phyloP scores from a whole-genome alignment of 2,113 vertebrate genomes.

The Chascanopsetta lugubris region DNA sequence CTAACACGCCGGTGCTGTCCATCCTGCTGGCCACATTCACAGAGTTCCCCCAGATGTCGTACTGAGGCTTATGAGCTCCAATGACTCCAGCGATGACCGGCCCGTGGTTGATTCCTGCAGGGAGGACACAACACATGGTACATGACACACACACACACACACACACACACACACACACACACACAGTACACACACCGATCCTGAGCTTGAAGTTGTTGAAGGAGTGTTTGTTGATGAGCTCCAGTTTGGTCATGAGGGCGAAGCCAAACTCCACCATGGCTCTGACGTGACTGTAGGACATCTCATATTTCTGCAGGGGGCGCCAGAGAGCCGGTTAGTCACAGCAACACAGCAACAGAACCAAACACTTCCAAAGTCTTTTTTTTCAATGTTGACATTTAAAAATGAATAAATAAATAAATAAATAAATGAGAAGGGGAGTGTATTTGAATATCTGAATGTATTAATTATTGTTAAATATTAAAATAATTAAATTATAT shows the following conservation, averaged over 20 bases:
- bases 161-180: neutral
- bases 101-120: constrained; percentile 88
- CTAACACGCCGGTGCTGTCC: constrained; percentile 90
- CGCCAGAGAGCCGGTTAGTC: constrained; percentile 40
- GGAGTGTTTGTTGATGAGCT: constrained; percentile 88
- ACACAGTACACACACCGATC: constrained; percentile 81
- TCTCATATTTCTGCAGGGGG: constrained; percentile 80
- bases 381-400: too few species aligned
- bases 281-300: constrained; percentile 82
- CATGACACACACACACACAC: neutral
- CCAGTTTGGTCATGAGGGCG: constrained; percentile 85
- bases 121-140: neutral
- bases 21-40: constrained; percentile 93
- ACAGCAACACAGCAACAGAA: neutral
- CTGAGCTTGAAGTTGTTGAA: constrained; percentile 91
- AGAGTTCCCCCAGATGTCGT: constrained; percentile 94
- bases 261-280: constrained; percentile 90
- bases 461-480: too few species aligned
- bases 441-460: too few species aligned
- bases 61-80: constrained; percentile 91
- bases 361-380: too few species aligned
- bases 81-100: constrained; percentile 93
- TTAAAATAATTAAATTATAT: too few species aligned
- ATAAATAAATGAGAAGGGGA: too few species aligned
- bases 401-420: too few species aligned